Evolutionary conservation across 2,113 vertebrate species (phyloP), one percentile per base, ranked within the genome.

Genomic region (Phainopepla nitens): DNA sequence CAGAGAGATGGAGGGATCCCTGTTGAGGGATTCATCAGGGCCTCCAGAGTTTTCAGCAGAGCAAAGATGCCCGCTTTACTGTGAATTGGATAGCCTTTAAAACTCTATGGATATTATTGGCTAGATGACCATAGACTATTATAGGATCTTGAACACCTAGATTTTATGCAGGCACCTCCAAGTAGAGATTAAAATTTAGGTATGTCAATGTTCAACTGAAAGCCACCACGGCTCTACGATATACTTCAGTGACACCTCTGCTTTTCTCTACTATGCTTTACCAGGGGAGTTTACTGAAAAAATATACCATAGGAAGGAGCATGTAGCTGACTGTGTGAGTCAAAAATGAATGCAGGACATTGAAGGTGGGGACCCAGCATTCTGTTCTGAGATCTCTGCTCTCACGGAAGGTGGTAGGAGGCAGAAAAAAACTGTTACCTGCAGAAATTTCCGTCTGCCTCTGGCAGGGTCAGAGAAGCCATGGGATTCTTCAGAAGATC

Each of bases 391-490:
- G 16, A n/a, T 39, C 45, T 61, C 27, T 85, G 50, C 45, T 85
- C 54, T 61, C 64, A 64, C 17, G 65, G 53, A 93, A 56, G 64
- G 21, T 39, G n/a, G 35, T 36, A 69, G 19, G 23, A 69, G 54
- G 39, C 21, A 51, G 54, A 81, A 25, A 58, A 58, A 68, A 44
- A 54, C 39, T 62, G 9, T 65, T 97, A 99, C 99, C 98, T 99
- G 98, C 98, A 99, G 85, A 98, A 98, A 84, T 99, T 98, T 56
- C 98, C 98, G 14, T 99, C 98, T 2, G 97, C 97, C 85, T 99
- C 99, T 13, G 98, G 98, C 80, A 99, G 97, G 7, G 98, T 98
- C 81, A 99, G 90, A 2, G 99, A 99, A 66, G 98, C 98, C 64
- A 96, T 60, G 6, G 99, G 98, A 89, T 98, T 98, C 86, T 96